These are phyloP conservation scores for Channa maculata DNA, from an alignment of 2,113 vertebrate genomes.

Conservation along the genomic window DNA sequence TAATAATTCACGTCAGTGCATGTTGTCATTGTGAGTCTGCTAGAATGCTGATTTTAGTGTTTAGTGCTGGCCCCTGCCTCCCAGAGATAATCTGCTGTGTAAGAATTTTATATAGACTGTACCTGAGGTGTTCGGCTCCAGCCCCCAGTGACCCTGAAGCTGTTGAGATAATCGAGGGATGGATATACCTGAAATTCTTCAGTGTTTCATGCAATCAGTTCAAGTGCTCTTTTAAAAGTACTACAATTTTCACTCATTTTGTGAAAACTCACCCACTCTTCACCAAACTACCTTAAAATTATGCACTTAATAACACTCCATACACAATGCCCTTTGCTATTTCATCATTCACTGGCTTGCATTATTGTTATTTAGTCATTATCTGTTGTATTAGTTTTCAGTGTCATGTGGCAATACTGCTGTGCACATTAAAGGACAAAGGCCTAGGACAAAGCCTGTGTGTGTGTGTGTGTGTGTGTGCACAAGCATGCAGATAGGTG, in stretches of 20 bases:
- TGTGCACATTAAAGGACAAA: conserved; percentile 40
- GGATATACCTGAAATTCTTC: not conserved
- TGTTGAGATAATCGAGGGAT: too few relatives aligned
- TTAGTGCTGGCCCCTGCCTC: too few relatives aligned
- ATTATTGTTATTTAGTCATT: conserved; percentile 30
- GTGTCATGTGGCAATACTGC: conserved; percentile 18
- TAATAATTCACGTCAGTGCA: too few relatives aligned
- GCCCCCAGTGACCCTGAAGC: too few relatives aligned
- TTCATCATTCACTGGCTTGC: conserved; percentile 38
- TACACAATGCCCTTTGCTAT: conserved; percentile 4
- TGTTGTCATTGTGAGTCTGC: not conserved
- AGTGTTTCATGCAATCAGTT: not conserved
- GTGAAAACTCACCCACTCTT: not conserved
- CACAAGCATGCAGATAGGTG: not conserved
- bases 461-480: not conserved
- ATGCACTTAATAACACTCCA: not conserved
- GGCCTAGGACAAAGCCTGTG: not conserved
- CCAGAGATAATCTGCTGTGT: not conserved
- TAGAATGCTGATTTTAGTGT: not conserved
- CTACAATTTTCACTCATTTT: not conserved
- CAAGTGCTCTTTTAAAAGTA: not conserved
- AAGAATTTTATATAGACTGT: too few relatives aligned
- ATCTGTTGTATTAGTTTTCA: conserved; percentile 17
- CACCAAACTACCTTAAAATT: conserved; percentile 1
- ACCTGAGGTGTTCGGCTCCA: too few relatives aligned